These are phyloP conservation scores for Entelurus aequoreus DNA, from an alignment of 2,113 vertebrate species.

Conservation along the genomic window DNA sequence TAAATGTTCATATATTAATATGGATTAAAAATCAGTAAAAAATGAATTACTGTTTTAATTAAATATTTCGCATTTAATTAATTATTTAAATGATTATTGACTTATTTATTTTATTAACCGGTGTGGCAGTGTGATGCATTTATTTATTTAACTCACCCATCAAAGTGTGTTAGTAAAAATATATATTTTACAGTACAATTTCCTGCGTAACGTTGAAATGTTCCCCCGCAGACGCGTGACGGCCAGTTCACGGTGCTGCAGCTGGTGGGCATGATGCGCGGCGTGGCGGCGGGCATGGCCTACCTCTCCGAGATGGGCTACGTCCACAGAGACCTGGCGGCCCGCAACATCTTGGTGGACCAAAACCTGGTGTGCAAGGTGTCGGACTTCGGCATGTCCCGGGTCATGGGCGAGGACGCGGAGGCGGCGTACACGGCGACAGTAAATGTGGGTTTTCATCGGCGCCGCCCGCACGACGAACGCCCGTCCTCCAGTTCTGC, in stretches of 20 bases:
- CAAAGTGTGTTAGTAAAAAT: too few species aligned
- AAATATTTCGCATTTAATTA: too few species aligned
- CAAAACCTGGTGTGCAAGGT: conserved; percentile 94
- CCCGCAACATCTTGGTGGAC: conserved; percentile 92
- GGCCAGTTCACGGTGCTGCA: conserved; percentile 96
- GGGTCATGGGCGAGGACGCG: conserved; percentile 84
- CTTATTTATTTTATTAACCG: too few species aligned
- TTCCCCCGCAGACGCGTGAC: conserved; percentile 80
- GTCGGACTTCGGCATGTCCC: conserved; percentile 94
- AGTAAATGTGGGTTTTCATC: conserved; percentile 43
- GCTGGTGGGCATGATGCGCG: conserved; percentile 91
- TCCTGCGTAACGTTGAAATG: background rate
- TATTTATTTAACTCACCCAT: too few species aligned
- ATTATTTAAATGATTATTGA: too few species aligned
- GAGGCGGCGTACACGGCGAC: conserved; percentile 70
- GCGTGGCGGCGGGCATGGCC: conserved; percentile 82
- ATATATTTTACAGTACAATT: too few species aligned
- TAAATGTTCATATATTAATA: too few species aligned
- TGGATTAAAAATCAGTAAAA: too few species aligned
- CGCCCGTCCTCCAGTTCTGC: background rate
- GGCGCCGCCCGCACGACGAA: background rate
- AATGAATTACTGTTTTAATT: too few species aligned
- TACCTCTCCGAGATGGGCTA: conserved; percentile 77
- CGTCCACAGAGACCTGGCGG: conserved; percentile 75
- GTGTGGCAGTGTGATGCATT: too few species aligned